phyloP scores from a whole-genome alignment of 2,797 vertebrate species.

The Cyclura pinguis region DNA sequence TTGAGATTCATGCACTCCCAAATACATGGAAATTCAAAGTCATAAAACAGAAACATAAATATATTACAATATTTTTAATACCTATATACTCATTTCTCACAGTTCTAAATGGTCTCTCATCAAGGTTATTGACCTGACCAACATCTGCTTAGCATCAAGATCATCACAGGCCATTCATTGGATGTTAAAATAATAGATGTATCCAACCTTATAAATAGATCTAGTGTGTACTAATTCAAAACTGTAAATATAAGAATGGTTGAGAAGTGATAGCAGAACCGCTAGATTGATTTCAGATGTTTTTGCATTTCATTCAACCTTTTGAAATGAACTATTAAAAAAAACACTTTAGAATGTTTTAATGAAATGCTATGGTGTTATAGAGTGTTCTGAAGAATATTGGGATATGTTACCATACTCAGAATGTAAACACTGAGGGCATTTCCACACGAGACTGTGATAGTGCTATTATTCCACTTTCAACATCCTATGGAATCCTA shows the following conservation, averaged over 20 bases:
- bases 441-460: too few species aligned
- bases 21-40: background rate
- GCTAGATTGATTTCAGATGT: background rate
- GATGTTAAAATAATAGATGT: background rate
- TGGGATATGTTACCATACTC: background rate
- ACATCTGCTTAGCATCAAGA: background rate
- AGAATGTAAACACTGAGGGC: too few species aligned
- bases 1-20: background rate
- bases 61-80: too few species aligned
- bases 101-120: background rate
- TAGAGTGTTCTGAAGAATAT: background rate
- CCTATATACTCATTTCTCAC: too few species aligned
- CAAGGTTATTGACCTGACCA: background rate
- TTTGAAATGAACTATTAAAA: background rate
- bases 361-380: background rate
- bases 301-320: background rate
- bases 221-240: background rate
- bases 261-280: background rate
- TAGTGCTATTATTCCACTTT: too few species aligned
- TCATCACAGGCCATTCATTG: background rate
- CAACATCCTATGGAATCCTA: too few species aligned
- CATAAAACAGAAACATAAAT: background rate
- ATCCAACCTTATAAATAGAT: too few species aligned
- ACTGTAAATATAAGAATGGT: background rate
- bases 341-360: background rate